Base-by-base conservation (phyloP, 2,888 invertebrate species). In the Meta bourneti region DNA sequence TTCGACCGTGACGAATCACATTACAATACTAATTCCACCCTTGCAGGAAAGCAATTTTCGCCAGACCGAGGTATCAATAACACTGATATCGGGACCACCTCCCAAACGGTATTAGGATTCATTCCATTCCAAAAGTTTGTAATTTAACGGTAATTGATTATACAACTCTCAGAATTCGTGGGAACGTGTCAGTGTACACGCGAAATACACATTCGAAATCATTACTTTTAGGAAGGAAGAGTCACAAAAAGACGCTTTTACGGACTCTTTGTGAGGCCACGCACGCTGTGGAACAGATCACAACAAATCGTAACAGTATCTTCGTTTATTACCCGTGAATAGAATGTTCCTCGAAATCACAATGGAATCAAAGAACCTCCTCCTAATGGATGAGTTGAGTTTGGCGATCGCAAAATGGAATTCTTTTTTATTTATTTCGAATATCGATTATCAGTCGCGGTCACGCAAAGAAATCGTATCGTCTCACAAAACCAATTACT, bases 401-500 rank as follows among this genome's bases (percentile, higher is more conserved):
- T 72, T 88, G 80, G 48, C 61, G 70, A 86, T 61, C 77, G 54
- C 34, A 78, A 87, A 74, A 48, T 69, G 81, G 75, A 61, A 61
- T 61, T 34, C 34, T 34, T 34, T 34, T 34, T 34, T 4, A 34
- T 1, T 34, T 4, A 34, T 34, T 34, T 34, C 34, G 34, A 34
- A 1, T 87, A 91, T 91, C 82, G 91, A 91, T 91, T 87, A 81
- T 49, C 52, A 11, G 11, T 78, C 49, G 71, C 16, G 11, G 91
- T 87, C 91, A 91, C 91, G 91, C 90, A 51, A 80, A 86, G 49
- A 80, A 80, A 91, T 87, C 91, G 91, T 87, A 91, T 91, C 86
- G 78, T 78, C 85, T 86, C 52, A 51, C 91, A 54, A 86, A 61
- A 87, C 86, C 91, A 91, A 91, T 91, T 91, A 91, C 78, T 61